Base-by-base conservation (phyloP, 2,113 vertebrate species). In the Argyrosomus japonicus region DNA sequence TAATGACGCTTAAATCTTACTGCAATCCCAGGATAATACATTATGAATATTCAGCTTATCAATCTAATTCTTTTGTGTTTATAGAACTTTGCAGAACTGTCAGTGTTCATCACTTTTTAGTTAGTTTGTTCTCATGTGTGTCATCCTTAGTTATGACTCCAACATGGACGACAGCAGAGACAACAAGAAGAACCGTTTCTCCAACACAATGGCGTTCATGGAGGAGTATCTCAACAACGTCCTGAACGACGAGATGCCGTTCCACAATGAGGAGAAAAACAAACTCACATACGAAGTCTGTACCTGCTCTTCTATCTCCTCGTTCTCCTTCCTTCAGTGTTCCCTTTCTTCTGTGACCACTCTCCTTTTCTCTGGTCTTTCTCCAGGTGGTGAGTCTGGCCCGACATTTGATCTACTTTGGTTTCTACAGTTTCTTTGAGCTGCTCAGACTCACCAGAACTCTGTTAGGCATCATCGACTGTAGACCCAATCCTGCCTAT, bases 351-450 rank as follows among this genome's bases (percentile, higher is more conserved):
- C 15, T 47, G 0, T 48, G 4, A 6, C 19, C 40, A 62, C 50
- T 0, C 25, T 13, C 2, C 32, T 54, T 47, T 68, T n/a, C 51
- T 69, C 25, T 5, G 1, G 1, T 65, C 81, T 48, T 48, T 67
- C 61, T 53, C 3, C 90, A 99, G 98, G 97, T 99, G 51, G 97
- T 99, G 90, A 99, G 97, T 86, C 94, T 99, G 85, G 98, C 98
- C 25, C 95, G 97, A 92, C 97, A 99, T 88, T 94, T 99, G 90
- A 99, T 99, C 94, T 99, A 99, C 94, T 99, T 99, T 84, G 98
- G 98, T 63, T 99, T 99, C 96, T 99, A 99, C 91, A 99, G 97
- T 92, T 99, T 99, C 93, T 97, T 97, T 8, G 98, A 99, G 94
- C 94, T 99, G 67, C 95, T 99, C 83, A 93, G 98, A 79, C 95